phyloP scores from a whole-genome alignment of 2,113 vertebrate genomes.

The Hyaena hyaena region DNA sequence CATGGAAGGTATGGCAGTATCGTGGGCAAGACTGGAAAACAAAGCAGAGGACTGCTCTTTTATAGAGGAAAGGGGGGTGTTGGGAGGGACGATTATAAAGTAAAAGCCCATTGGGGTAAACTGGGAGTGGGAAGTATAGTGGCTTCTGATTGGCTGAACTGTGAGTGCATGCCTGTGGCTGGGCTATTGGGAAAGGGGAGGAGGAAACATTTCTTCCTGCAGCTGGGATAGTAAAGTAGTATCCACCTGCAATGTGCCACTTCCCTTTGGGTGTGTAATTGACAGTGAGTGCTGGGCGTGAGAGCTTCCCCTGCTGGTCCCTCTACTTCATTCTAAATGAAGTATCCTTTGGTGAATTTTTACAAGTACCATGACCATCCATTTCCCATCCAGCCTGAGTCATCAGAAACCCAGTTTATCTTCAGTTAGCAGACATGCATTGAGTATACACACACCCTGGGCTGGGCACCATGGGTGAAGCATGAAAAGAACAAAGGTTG shows the following conservation, averaged over 20 bases:
- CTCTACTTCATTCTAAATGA: not conserved
- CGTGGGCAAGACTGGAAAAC: not conserved
- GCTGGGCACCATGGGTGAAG: not conserved
- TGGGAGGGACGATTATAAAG: not conserved
- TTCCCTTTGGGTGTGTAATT: not conserved
- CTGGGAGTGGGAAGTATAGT: not conserved
- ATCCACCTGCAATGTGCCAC: not conserved
- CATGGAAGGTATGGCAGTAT: not conserved
- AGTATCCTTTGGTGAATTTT: not conserved
- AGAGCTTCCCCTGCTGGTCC: not conserved
- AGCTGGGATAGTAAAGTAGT: not conserved
- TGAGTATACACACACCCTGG: not conserved
- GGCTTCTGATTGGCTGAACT: not conserved
- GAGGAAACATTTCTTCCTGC: too few relatives aligned
- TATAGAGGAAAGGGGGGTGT: not conserved
- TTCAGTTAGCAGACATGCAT: not conserved
- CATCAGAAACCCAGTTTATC: not conserved
- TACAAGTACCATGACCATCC: not conserved
- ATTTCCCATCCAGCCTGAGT: not conserved
- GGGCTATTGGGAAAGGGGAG: not conserved
- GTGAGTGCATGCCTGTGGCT: not conserved
- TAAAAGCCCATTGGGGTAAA: too few relatives aligned
- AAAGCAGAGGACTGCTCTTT: not conserved
- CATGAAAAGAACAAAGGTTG: not conserved
- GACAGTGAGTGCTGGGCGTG: not conserved